A percentile compares a stretch with the other conserved stretches of the same genome.
Evolutionary conservation across 1,140 invertebrate genomes (phyloP).

Genomic region (Drosophila elegans): DNA sequence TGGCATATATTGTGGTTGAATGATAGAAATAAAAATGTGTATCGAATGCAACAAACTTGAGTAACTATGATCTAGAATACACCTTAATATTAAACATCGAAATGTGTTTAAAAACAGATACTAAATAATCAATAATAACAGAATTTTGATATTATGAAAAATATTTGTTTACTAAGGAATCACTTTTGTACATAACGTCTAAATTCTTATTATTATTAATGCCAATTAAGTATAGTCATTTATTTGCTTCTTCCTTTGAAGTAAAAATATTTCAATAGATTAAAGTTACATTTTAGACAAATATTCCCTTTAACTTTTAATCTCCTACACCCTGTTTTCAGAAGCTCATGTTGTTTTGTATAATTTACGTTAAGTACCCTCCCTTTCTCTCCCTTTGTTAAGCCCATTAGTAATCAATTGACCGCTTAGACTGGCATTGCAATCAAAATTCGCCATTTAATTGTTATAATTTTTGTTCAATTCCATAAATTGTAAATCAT

Average conservation of each 20-base stretch:
- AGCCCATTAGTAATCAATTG: constrained; percentile 48
- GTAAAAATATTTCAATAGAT: too few relatives aligned
- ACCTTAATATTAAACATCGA: too few relatives aligned
- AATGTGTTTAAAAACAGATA: too few relatives aligned
- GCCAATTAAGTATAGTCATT: too few relatives aligned
- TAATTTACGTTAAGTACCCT: background rate
- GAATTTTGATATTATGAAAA: too few relatives aligned
- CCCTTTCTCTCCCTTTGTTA: constrained; percentile 10
- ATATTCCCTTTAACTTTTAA: background rate
- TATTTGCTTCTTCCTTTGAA: too few relatives aligned
- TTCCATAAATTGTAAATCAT: constrained; percentile 78
- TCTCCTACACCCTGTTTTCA: background rate
- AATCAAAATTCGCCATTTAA: constrained; percentile 39
- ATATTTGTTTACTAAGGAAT: too few relatives aligned
- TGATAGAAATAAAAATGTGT: background rate
- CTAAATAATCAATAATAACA: too few relatives aligned
- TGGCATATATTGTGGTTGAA: background rate
- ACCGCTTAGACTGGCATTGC: constrained; percentile 39
- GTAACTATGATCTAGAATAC: background rate
- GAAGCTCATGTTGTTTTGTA: too few relatives aligned
- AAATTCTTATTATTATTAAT: too few relatives aligned
- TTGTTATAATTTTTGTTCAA: constrained; percentile 48
- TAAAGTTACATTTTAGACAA: background rate
- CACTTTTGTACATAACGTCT: too few relatives aligned
- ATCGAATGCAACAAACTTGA: background rate